Base-by-base conservation (phyloP, 2,797 vertebrate genomes). In the Numenius phaeopus region DNA sequence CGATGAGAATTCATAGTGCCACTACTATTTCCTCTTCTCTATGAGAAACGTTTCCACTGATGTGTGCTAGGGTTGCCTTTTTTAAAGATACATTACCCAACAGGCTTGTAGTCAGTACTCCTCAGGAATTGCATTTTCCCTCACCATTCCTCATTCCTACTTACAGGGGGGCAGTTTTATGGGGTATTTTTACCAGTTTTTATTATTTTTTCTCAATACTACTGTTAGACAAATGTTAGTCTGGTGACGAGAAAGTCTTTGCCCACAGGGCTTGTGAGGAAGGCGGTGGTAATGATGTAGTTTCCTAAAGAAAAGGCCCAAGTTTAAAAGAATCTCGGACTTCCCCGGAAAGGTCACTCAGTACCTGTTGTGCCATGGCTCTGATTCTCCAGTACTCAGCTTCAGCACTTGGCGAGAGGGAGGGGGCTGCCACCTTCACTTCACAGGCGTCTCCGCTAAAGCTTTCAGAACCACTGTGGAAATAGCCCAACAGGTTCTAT, bases 341-440 rank as follows among this genome's bases (percentile, higher is more conserved):
- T 58, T 89, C 9, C 55, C 52, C 47, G 23, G 32, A 65, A 89
- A 76, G 2, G 4, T 49, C 34, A 22, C 27, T 57, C 75, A 65
- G 96, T 98, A 99, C 99, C 99, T 99, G 99, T 79, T 99, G 99
- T 24, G 99, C 99, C 99, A 99, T 99, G 32, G 99, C 99, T 95
- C 99, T 98, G 98, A 99, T 99, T 98, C 99, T 99, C 99, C 99
- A 99, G 98, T 99, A 99, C 87, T 99, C 99, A 0, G 99, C 99
- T 98, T 99, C 99, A 0, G 99, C 99, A 16, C 99, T 99, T 0
- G 99, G 99, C 0, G 99, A 99, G 47, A 99, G 98, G 16, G 99
- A 99, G 0, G 99, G 99, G 2, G 99, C 99, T 0, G 99, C 99
- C 66, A 99, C 99, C 97, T 99, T 99, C 95, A 99, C 99, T 98